Conservation (phyloP, 1,140 invertebrate genomes). For the Tenebrio molitor region DNA sequence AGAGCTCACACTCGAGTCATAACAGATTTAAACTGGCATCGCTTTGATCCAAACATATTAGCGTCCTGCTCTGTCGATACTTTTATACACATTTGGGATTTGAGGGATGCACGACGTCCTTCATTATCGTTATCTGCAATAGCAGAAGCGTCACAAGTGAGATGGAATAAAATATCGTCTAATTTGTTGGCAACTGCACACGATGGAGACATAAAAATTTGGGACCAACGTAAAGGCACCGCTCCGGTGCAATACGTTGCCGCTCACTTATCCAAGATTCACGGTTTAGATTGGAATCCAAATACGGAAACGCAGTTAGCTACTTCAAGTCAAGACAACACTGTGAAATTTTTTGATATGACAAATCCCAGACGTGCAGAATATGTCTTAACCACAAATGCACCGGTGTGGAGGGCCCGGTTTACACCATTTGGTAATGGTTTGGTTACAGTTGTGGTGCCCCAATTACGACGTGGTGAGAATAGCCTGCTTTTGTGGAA, state of each 20-base stretch:
- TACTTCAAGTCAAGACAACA: constrained; percentile 95
- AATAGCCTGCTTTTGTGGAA: constrained; percentile 89
- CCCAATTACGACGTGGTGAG: constrained; percentile 83
- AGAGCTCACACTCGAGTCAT: constrained; percentile 90
- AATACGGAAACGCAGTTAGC: constrained; percentile 87
- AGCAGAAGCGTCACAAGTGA: constrained; percentile 94
- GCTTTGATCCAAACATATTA: constrained; percentile 88
- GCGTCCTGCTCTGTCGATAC: constrained; percentile 95
- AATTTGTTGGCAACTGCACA: constrained; percentile 93
- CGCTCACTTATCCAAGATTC: constrained; percentile 93
- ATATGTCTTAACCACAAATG: constrained; percentile 85
- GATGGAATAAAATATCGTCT: constrained; percentile 90
- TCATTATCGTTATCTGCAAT: constrained; percentile 81
- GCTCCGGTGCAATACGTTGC: constrained; percentile 93
- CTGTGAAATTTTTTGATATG: constrained; percentile 95
- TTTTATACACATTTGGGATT: constrained; percentile 94
- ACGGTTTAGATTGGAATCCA: constrained; percentile 95
- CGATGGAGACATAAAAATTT: constrained; percentile 95
- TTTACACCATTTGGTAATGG: constrained; percentile 91
- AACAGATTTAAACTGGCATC: constrained; percentile 94
- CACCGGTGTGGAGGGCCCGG: constrained; percentile 94
- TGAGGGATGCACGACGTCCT: constrained; percentile 87
- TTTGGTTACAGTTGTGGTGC: constrained; percentile 89
- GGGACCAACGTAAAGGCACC: constrained; percentile 92
- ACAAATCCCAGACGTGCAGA: constrained; percentile 86